Evolutionary conservation across 2,888 invertebrate genomes (phyloP).

Genomic region (Pecten maximus): DNA sequence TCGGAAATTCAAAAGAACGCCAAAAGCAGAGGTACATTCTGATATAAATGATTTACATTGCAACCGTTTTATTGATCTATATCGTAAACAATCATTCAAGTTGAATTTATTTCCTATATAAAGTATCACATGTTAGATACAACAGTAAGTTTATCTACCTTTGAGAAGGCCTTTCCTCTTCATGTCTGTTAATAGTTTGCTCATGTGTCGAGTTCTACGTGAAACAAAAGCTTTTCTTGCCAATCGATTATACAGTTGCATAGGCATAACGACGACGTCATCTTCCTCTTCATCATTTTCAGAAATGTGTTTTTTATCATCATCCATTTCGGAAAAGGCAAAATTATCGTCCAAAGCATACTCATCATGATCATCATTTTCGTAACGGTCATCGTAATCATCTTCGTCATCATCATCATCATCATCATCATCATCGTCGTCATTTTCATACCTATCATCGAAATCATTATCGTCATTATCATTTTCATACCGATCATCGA

Average conservation of each 20-base stretch:
- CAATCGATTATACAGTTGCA: neutral
- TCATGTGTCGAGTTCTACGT: neutral
- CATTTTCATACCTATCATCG: neutral
- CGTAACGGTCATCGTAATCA: neutral
- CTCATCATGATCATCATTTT: neutral
- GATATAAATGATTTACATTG: too few relatives aligned
- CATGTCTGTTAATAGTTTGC: neutral
- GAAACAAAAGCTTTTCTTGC: neutral
- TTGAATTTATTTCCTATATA: too few relatives aligned
- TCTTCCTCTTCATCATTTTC: neutral
- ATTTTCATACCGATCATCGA: neutral
- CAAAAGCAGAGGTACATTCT: too few relatives aligned
- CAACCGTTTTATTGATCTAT: too few relatives aligned
- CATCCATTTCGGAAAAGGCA: neutral
- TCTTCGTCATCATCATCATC: neutral
- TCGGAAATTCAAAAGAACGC: too few relatives aligned
- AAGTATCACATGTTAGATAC: too few relatives aligned
- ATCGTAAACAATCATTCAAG: too few relatives aligned
- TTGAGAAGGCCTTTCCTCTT: neutral
- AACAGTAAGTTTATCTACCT: neutral
- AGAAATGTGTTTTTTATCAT: neutral
- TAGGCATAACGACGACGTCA: neutral
- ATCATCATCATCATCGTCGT: neutral
- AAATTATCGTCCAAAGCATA: neutral
- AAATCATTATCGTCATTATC: neutral